phyloP scores from a whole-genome alignment of 1,140 invertebrate species.

The Polyergus mexicanus region DNA sequence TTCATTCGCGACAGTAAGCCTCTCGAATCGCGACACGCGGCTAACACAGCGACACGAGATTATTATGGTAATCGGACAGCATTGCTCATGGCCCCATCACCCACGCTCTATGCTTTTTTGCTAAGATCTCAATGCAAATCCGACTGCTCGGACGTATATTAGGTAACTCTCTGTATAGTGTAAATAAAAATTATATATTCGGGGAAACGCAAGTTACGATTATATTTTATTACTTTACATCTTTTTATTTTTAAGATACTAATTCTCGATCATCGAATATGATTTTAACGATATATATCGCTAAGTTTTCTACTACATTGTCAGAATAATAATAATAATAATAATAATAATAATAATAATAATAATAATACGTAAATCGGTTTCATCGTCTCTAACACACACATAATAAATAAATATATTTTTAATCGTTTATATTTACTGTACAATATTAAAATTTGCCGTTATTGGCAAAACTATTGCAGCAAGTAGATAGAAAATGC shows the following conservation, averaged over 20 bases:
- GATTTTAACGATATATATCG: not conserved
- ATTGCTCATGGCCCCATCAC: constrained; percentile 56
- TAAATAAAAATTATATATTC: not conserved
- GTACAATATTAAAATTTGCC: not conserved
- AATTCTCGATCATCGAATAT: not conserved
- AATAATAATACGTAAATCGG: not conserved
- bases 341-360: too few species aligned
- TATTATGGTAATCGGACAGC: constrained; percentile 74
- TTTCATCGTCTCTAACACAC: not conserved
- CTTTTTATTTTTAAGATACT: not conserved
- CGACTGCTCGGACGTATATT: not conserved
- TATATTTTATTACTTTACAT: not conserved
- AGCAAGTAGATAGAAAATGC: not conserved
- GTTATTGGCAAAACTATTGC: constrained; percentile 24
- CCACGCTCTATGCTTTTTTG: constrained; percentile 61
- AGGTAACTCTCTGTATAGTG: not conserved
- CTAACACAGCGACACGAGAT: constrained; percentile 58
- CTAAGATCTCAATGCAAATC: constrained; percentile 31
- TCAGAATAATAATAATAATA: not conserved
- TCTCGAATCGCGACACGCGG: constrained; percentile 47
- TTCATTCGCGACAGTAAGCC: constrained; percentile 38
- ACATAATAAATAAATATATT: not conserved
- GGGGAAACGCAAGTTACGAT: not conserved
- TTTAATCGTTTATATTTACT: not conserved
- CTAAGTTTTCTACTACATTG: not conserved